Evolutionary conservation across 1,140 invertebrate species (phyloP).

Genomic region (Panulirus ornatus): DNA sequence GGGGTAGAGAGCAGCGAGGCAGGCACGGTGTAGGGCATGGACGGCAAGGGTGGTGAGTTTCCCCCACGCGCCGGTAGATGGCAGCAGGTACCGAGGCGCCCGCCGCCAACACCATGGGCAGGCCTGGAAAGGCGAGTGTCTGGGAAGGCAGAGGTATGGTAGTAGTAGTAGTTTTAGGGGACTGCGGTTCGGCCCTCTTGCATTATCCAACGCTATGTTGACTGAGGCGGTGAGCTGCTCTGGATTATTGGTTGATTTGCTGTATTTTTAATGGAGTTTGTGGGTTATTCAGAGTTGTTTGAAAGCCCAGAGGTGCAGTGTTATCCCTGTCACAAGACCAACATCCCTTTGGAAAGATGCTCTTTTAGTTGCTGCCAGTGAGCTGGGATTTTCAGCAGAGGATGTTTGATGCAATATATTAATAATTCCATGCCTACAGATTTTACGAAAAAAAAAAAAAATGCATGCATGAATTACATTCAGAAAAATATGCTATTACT

Average conservation of each 20-base stretch:
- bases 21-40: constrained; percentile 28
- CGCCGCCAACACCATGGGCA: background rate
- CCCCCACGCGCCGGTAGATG: constrained; percentile 51
- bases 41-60: constrained; percentile 24
- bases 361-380: too few relatives aligned
- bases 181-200: constrained; percentile 34
- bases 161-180: background rate
- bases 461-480: too few relatives aligned
- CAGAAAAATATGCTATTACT: too few relatives aligned
- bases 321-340: too few relatives aligned
- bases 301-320: too few relatives aligned
- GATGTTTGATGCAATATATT: too few relatives aligned
- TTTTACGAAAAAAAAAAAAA: too few relatives aligned
- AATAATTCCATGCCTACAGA: too few relatives aligned
- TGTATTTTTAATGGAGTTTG: background rate
- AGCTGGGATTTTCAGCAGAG: too few relatives aligned
- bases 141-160: background rate
- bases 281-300: background rate
- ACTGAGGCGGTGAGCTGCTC: background rate
- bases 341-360: too few relatives aligned
- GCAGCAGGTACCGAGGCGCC: constrained; percentile 62
- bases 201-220: constrained; percentile 32
- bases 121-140: constrained; percentile 3
- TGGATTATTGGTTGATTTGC: background rate
- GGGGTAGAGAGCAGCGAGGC: background rate